Percentiles rank a stretch among this genome's conserved stretches.
These are phyloP conservation scores for Istiophorus platypterus DNA, from an alignment of 2,113 vertebrate species.

Conservation along the genomic window DNA sequence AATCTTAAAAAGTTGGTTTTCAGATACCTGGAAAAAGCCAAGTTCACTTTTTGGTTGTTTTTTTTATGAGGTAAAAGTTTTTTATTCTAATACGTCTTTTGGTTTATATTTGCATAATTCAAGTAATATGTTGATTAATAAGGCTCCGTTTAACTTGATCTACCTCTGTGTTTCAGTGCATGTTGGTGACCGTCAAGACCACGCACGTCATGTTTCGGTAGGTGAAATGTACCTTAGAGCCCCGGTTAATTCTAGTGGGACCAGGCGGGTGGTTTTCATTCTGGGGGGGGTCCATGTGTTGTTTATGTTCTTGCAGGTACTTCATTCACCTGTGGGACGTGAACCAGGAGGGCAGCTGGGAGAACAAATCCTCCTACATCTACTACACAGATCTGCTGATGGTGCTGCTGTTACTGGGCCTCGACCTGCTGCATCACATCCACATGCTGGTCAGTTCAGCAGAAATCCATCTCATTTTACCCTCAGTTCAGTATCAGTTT, in stretches of 20 bases:
- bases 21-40: too few relatives aligned
- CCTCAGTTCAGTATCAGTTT: too few relatives aligned
- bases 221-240: not conserved
- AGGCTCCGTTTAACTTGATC: not conserved
- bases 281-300: not conserved
- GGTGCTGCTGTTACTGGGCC: not conserved
- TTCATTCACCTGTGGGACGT: conserved; percentile 16
- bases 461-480: too few relatives aligned
- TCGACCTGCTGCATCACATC: conserved; percentile 15
- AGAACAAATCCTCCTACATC: conserved; percentile 1
- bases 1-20: not conserved
- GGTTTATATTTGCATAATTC: too few relatives aligned
- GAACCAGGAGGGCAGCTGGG: conserved; percentile 19
- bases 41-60: too few relatives aligned
- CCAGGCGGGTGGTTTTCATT: not conserved
- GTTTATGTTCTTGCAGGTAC: not conserved
- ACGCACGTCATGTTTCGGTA: conserved; percentile 8
- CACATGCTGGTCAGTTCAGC: conserved; percentile 12
- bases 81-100: too few relatives aligned
- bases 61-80: too few relatives aligned
- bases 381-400: conserved; percentile 23
- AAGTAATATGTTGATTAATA: not conserved
- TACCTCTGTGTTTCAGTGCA: conserved; percentile 2
- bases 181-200: not conserved
- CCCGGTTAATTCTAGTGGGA: not conserved